Evolutionary conservation across 2,888 invertebrate species (phyloP).

Genomic region (Eupithecia insigniata): DNA sequence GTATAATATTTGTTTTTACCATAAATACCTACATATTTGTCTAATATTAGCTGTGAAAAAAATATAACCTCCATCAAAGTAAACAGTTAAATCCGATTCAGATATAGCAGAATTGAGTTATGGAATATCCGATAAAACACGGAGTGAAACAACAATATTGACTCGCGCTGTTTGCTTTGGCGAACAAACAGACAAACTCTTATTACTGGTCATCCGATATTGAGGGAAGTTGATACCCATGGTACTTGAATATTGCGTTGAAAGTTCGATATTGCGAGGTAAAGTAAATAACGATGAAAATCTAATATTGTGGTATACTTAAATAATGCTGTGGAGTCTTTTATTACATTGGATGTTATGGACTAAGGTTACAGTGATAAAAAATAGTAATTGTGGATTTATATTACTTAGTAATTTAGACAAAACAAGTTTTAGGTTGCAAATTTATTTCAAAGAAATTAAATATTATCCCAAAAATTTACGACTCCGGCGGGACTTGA

Average conservation of each 20-base stretch:
- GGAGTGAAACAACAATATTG: slow-evolving; percentile 32
- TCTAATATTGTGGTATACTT: neutral
- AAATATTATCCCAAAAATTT: too few species aligned
- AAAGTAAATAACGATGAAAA: neutral
- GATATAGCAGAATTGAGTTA: slow-evolving; percentile 32
- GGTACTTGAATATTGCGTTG: slow-evolving; percentile 7
- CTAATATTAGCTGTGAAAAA: neutral
- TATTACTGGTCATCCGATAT: slow-evolving; percentile 45
- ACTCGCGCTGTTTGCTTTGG: slow-evolving; percentile 38
- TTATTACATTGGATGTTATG: neutral
- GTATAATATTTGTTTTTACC: neutral
- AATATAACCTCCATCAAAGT: slow-evolving; percentile 8
- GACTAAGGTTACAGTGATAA: neutral
- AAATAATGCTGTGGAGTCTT: neutral
- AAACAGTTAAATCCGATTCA: slow-evolving; percentile 30
- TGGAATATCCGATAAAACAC: slow-evolving; percentile 26
- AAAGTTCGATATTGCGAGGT: slow-evolving; percentile 1
- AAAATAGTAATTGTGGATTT: neutral
- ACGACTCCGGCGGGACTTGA: too few species aligned
- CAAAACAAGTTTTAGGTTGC: neutral
- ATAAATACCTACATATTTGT: neutral
- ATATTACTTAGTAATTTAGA: neutral
- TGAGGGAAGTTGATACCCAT: slow-evolving; percentile 21
- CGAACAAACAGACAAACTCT: slow-evolving; percentile 46
- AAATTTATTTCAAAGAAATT: too few species aligned